Base-by-base conservation (phyloP, 2,113 vertebrate species). In the Osmerus eperlanus region DNA sequence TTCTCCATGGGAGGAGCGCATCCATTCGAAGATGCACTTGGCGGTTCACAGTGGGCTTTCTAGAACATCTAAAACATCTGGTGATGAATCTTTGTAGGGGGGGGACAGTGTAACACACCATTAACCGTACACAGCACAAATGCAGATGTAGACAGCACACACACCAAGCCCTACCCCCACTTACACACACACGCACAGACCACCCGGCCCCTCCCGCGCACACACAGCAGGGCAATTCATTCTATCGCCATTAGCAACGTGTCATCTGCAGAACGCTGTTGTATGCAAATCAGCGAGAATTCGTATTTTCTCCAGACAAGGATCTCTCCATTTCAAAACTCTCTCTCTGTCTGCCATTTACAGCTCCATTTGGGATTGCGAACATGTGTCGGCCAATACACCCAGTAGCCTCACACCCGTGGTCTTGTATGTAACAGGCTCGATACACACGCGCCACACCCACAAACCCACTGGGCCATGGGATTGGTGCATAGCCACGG, bases 401-500 rank as follows among this genome's bases (percentile, higher is more conserved):
- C 64, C n/a, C 64, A 66, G 12, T 41, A 66, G 21, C 14, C 65
- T 23, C 65, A 23, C 65, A 16, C 64, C 7, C 4, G 36, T 41
- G 36, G 36, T 6, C 36, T 41, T 41, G 36, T 41, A 41, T 8
- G 36, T 41, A 41, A 62, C 25, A 59, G 18, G 54, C 14, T 67
- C 53, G 52, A 68, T 53, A 28, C 66, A 68, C 21, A 51, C 36
- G 18, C 28, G 19, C 15, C 58, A 11, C 63, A 52, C 63, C 53
- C 58, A 55, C 19, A 9, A 55, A 65, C 66, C 81, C 71, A 74
- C 4, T 74, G 79, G 83, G 67, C 79, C 55, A 29, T 85, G 80
- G 82, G 82, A 91, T 83, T 88, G 89, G 86, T 86, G 81, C 72
- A 14, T 82, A 80, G 77, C 81, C 85, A 85, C 87, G 88, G 86